These are phyloP conservation scores for Cotesia glomerata DNA, from an alignment of 1,140 invertebrate species.

Conservation along the genomic window DNA sequence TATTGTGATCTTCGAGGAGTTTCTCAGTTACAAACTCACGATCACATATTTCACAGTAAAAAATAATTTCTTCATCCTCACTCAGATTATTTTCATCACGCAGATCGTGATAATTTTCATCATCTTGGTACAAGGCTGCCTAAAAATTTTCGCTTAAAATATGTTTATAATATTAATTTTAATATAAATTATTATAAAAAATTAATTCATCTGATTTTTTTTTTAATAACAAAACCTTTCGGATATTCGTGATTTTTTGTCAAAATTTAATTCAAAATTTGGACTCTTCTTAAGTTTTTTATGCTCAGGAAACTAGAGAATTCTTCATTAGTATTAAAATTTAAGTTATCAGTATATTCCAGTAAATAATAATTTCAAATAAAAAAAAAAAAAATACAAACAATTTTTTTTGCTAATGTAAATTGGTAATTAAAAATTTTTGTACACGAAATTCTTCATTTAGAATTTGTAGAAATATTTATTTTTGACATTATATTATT, in stretches of 20 bases:
- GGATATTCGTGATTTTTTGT: not conserved
- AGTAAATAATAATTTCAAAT: not conserved
- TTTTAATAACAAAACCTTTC: not conserved
- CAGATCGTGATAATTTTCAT: constrained; percentile 41
- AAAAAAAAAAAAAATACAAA: constrained; percentile 10
- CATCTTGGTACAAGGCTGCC: constrained; percentile 44
- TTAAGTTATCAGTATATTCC: too few species aligned
- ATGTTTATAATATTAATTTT: not conserved
- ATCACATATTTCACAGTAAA: constrained; percentile 80
- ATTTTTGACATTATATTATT: too few species aligned
- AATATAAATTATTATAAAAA: not conserved
- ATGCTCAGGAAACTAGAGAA: constrained; percentile 41
- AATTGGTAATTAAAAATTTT: constrained; percentile 39
- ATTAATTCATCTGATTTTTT: not conserved
- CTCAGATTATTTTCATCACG: constrained; percentile 40
- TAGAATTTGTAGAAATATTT: too few species aligned
- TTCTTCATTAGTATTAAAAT: not conserved
- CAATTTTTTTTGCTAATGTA: constrained; percentile 19
- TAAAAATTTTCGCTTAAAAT: constrained; percentile 45
- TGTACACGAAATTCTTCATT: not conserved
- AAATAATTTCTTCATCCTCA: constrained; percentile 36
- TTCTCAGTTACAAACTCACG: constrained; percentile 69
- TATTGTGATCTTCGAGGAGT: constrained; percentile 69
- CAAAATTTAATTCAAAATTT: too few species aligned
- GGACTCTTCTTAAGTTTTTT: not conserved